Conservation (phyloP, 2,888 invertebrate species). For the Furcula furcula region DNA sequence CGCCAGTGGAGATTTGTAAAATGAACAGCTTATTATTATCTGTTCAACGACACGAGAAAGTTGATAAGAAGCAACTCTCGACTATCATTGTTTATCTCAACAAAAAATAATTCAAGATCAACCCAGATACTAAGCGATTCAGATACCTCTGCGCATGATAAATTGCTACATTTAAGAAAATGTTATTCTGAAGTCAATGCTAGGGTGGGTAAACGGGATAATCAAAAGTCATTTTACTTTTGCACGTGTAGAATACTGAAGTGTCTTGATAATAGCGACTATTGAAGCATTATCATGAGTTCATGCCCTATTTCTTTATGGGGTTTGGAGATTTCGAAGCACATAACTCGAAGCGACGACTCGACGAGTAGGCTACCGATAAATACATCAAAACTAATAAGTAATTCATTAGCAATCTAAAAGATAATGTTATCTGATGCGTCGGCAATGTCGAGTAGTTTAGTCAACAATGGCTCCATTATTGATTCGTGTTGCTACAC, state of each 20-base stretch:
- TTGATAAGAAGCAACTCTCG: conserved; percentile 24
- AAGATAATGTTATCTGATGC: conserved; percentile 16
- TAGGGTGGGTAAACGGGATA: too few relatives aligned
- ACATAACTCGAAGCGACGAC: too few relatives aligned
- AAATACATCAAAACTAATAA: neutral
- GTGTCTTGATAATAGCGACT: too few relatives aligned
- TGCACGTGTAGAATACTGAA: too few relatives aligned
- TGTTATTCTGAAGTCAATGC: too few relatives aligned
- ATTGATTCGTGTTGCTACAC: conserved; percentile 37
- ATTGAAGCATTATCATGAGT: too few relatives aligned
- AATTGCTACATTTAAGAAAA: too few relatives aligned
- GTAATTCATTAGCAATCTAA: conserved; percentile 9
- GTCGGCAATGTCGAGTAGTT: conserved; percentile 9
- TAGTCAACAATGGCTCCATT: conserved; percentile 32
- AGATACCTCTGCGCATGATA: too few relatives aligned
- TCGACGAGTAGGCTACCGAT: neutral
- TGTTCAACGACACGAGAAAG: conserved; percentile 39
- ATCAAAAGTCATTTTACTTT: too few relatives aligned
- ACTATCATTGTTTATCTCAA: conserved; percentile 1
- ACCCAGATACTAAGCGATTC: too few relatives aligned
- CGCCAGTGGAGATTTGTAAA: conserved; percentile 33
- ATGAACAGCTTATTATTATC: conserved; percentile 34
- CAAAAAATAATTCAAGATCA: conserved; percentile 3
- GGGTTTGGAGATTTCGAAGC: too few relatives aligned
- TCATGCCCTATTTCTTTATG: too few relatives aligned